These are phyloP conservation scores for Perca flavescens DNA, from an alignment of 2,113 vertebrate genomes.

Conservation along the genomic window DNA sequence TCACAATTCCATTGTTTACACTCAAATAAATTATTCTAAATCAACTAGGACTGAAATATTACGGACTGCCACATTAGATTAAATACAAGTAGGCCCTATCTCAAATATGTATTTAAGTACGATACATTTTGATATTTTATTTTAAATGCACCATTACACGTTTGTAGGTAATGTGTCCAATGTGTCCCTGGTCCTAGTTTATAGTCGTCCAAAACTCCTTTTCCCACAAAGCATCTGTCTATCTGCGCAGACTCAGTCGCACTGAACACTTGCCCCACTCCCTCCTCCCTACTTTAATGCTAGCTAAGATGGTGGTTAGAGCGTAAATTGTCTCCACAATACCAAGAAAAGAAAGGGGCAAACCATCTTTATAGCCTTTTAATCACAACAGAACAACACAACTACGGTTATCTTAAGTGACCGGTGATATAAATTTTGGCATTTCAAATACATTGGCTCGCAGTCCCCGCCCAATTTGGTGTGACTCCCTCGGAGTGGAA, in stretches of 20 bases:
- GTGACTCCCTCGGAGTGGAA: slow-evolving; percentile 85
- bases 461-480: slow-evolving; percentile 84
- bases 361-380: slow-evolving; percentile 77
- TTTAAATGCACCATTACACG: background rate
- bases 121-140: background rate
- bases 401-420: slow-evolving; percentile 65
- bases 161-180: background rate
- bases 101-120: no score
- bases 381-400: slow-evolving; percentile 71
- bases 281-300: slow-evolving; percentile 87
- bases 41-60: no score
- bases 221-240: slow-evolving; percentile 69
- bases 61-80: no score
- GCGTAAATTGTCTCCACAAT: slow-evolving; percentile 84
- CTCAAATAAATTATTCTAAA: no score
- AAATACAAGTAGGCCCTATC: no score
- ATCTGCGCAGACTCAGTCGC: slow-evolving; percentile 78
- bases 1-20: no score
- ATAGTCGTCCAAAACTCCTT: slow-evolving; percentile 51
- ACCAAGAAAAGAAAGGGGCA: slow-evolving; percentile 81
- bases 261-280: slow-evolving; percentile 78
- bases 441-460: slow-evolving; percentile 78
- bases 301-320: slow-evolving; percentile 89
- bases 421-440: slow-evolving; percentile 68
- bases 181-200: background rate